Conservation (phyloP, 1,140 invertebrate genomes). For the Halesus radiatus region DNA sequence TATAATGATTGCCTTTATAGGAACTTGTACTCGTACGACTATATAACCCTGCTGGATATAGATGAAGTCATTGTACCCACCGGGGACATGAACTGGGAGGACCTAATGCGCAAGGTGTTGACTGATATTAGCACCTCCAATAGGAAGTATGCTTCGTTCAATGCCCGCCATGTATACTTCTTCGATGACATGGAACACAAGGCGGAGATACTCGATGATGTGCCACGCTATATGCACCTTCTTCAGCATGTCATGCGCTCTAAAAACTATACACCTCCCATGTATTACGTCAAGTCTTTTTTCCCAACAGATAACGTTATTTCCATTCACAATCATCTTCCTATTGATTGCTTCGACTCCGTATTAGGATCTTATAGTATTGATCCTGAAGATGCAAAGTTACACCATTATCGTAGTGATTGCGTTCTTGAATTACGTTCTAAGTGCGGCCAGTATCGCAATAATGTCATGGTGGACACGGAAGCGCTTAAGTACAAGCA, state of each 20-base stretch:
- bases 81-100: slow-evolving; percentile 82
- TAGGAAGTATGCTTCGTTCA: slow-evolving; percentile 83
- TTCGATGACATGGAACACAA: slow-evolving; percentile 88
- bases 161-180: slow-evolving; percentile 95
- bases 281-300: slow-evolving; percentile 69
- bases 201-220: slow-evolving; percentile 84
- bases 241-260: slow-evolving; percentile 67
- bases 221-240: slow-evolving; percentile 66
- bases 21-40: slow-evolving; percentile 91
- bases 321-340: slow-evolving; percentile 69
- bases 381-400: slow-evolving; percentile 64
- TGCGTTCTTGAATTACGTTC: slow-evolving; percentile 61
- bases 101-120: slow-evolving; percentile 82
- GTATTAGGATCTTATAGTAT: slow-evolving; percentile 63
- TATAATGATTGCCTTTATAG: slow-evolving; percentile 98
- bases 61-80: slow-evolving; percentile 96
- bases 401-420: slow-evolving; percentile 71
- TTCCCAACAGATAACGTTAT: slow-evolving; percentile 66
- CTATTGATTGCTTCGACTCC: slow-evolving; percentile 63
- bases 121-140: slow-evolving; percentile 79
- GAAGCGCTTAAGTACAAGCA: slow-evolving; percentile 32
- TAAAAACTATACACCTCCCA: slow-evolving; percentile 65
- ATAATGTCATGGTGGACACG: slow-evolving; percentile 23
- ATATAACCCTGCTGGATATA: slow-evolving; percentile 90
- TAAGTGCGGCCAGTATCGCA: slow-evolving; percentile 15